Evolutionary conservation across 2,113 vertebrate genomes (phyloP).

Genomic region (Paracanthobrama guichenoti): DNA sequence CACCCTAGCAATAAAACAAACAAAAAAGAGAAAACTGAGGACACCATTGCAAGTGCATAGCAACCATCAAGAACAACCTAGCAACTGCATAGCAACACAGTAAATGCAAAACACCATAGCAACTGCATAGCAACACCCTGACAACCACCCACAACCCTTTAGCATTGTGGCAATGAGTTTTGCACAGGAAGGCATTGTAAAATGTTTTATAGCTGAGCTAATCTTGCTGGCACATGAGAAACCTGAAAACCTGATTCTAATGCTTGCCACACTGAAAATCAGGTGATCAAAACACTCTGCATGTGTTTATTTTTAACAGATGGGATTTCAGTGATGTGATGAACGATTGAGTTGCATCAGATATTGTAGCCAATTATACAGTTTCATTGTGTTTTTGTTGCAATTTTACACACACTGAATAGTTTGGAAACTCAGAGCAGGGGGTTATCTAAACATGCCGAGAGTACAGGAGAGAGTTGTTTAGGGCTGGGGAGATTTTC

Average conservation of each 20-base stretch:
- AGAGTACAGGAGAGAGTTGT: neutral
- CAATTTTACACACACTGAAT: neutral
- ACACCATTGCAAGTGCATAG: too few relatives aligned
- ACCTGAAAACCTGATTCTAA: neutral
- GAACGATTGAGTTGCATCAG: neutral
- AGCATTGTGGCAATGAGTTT: neutral
- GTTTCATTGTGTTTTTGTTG: constrained; percentile 5
- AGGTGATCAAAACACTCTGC: neutral
- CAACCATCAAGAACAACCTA: too few relatives aligned
- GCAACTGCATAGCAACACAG: too few relatives aligned
- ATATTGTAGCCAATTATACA: neutral
- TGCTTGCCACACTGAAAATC: neutral
- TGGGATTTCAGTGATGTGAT: neutral
- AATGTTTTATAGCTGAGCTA: too few relatives aligned
- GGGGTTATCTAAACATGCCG: constrained; percentile 3
- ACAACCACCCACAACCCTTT: neutral
- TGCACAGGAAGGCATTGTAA: neutral
- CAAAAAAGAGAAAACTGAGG: too few relatives aligned
- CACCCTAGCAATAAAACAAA: too few relatives aligned
- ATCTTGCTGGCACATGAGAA: neutral
- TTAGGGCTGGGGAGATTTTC: constrained; percentile 22
- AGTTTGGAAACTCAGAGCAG: constrained; percentile 10
- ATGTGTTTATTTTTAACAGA: constrained; percentile 10
- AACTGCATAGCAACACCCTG: too few relatives aligned
- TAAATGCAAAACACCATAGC: too few relatives aligned